Conservation (phyloP, 2,797 vertebrate species). For the Phoeniculus purpureus region DNA sequence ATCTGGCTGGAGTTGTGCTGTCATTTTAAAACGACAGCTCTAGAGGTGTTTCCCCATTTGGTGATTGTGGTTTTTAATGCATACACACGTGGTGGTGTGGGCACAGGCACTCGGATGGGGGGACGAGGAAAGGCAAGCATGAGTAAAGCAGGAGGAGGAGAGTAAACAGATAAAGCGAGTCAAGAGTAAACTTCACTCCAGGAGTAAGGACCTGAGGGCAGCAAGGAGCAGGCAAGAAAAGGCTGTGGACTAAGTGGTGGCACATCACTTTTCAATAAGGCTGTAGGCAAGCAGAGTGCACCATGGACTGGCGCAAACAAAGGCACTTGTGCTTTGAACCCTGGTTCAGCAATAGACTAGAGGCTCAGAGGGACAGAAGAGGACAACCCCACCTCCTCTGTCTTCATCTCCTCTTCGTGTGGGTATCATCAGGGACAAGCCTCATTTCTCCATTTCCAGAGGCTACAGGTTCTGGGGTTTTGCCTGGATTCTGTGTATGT, state of each 20-base stretch:
- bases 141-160: neutral
- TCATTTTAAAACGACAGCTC: neutral
- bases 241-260: rapidly evolving
- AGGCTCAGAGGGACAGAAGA: neutral
- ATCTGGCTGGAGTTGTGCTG: neutral
- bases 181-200: neutral
- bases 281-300: neutral
- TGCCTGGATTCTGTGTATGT: neutral
- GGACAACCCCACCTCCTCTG: neutral
- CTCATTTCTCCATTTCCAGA: neutral
- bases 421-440: neutral
- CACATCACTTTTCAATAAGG: neutral
- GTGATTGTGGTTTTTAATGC: neutral
- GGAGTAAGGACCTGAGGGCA: neutral
- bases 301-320: neutral
- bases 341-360: neutral
- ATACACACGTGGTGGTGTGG: rapidly evolving
- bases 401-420: neutral
- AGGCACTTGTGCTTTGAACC: neutral
- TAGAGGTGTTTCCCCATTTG: neutral
- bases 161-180: neutral
- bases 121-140: too few relatives aligned
- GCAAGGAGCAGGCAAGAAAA: neutral
- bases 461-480: neutral
- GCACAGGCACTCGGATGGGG: neutral